A percentile compares a stretch with the other conserved stretches of the same genome.
phyloP scores from a whole-genome alignment of 2,113 vertebrate genomes.

The Myrmecobius fasciatus region DNA sequence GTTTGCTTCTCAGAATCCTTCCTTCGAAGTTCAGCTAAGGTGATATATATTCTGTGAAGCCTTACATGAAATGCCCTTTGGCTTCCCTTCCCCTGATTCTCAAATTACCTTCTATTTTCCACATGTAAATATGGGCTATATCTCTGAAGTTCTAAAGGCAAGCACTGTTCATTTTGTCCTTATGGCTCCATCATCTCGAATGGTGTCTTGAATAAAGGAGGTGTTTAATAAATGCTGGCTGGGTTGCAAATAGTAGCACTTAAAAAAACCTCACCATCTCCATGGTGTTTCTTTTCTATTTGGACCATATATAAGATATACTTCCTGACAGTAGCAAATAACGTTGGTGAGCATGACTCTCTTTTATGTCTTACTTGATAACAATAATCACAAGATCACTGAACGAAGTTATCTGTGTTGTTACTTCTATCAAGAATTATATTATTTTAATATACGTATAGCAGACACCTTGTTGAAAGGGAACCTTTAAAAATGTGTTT shows the following conservation, averaged over 20 bases:
- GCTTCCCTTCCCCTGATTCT: background rate
- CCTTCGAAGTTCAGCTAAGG: background rate
- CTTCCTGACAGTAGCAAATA: background rate
- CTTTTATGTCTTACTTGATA: background rate
- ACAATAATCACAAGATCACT: background rate
- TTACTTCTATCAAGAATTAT: background rate
- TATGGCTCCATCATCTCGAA: background rate
- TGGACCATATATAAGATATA: background rate
- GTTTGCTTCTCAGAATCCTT: background rate
- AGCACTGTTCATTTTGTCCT: background rate
- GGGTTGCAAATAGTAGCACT: background rate
- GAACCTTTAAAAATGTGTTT: background rate
- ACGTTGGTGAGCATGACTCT: background rate
- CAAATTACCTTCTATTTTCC: background rate
- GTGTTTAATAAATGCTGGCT: background rate
- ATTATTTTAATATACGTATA: background rate
- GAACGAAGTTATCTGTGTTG: background rate
- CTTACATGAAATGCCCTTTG: background rate
- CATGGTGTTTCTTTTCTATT: background rate
- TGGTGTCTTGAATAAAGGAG: background rate
- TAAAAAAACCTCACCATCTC: background rate
- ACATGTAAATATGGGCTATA: background rate
- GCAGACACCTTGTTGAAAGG: background rate
- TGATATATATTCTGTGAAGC: background rate
- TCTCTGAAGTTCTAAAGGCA: background rate